Percentiles rank a stretch among this genome's conserved stretches.
phyloP scores from a whole-genome alignment of 2,888 invertebrate species.

The Gortyna flavago region DNA sequence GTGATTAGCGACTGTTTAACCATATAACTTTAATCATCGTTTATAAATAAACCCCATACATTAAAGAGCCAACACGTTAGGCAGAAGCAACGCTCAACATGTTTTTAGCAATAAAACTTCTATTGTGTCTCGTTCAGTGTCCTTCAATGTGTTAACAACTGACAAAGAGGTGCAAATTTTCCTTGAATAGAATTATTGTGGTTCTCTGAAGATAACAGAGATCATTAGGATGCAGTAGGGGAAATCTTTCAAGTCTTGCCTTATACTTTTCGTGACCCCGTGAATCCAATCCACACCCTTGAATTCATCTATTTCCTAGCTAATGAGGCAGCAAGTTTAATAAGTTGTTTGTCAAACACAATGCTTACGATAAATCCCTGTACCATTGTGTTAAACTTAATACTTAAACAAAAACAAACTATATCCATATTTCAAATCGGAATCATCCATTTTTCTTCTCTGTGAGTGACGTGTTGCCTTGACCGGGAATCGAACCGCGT shows the following conservation, averaged over 20 bases:
- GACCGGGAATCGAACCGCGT: conserved; percentile 68
- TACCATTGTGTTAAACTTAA: conserved; percentile 45
- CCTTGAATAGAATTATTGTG: neutral
- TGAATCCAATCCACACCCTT: neutral
- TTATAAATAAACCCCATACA: no score
- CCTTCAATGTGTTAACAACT: no score
- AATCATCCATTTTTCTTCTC: conserved; percentile 64
- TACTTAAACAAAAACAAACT: conserved; percentile 42
- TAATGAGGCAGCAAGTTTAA: conserved; percentile 28
- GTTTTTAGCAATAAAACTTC: no score
- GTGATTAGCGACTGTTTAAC: no score
- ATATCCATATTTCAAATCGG: conserved; percentile 55
- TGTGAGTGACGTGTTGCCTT: conserved; percentile 63
- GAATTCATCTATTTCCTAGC: neutral
- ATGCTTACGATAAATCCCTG: conserved; percentile 46
- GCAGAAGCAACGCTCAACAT: no score
- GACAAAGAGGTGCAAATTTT: neutral
- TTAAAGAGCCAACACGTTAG: no score
- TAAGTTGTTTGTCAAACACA: conserved; percentile 27
- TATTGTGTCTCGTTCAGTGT: no score
- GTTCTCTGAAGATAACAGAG: neutral
- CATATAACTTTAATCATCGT: no score
- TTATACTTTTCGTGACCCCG: neutral
- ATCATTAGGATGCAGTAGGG: neutral
- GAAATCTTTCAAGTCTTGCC: neutral